Conservation (phyloP, 2,797 vertebrate genomes). For the Lacerta agilis region DNA sequence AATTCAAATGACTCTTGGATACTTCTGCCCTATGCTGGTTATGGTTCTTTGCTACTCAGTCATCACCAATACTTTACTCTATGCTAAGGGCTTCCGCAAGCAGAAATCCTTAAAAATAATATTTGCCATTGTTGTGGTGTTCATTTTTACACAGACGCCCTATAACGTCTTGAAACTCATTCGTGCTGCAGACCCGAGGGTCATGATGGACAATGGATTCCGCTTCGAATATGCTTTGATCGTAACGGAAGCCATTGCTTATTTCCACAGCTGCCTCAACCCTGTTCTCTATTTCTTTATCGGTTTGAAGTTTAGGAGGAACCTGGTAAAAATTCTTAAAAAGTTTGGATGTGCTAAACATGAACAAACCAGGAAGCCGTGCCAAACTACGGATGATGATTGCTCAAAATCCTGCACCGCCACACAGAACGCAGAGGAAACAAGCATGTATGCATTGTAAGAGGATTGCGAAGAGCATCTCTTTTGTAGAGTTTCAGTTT, state of each 20-base stretch:
- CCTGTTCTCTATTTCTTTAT: conserved; percentile 76
- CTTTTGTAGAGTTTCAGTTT: not conserved
- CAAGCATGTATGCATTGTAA: conserved; percentile 61
- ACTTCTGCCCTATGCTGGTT: conserved; percentile 68
- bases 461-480: not conserved
- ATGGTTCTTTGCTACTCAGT: conserved; percentile 71
- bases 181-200: conserved; percentile 20
- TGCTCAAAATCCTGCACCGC: conserved; percentile 60
- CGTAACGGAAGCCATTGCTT: conserved; percentile 70
- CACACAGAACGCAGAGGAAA: conserved; percentile 61
- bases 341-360: conserved; percentile 47
- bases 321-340: conserved; percentile 71
- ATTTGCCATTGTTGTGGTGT: conserved; percentile 63
- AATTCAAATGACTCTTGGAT: conserved; percentile 67
- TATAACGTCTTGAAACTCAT: conserved; percentile 67
- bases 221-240: conserved; percentile 41
- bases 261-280: conserved; percentile 75
- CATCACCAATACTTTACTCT: conserved; percentile 71
- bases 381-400: conserved; percentile 57
- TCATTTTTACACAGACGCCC: conserved; percentile 72
- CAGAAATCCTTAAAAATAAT: conserved; percentile 75
- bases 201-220: not conserved
- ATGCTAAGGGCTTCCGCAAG: conserved; percentile 65
- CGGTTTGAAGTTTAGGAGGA: conserved; percentile 73
- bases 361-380: conserved; percentile 18